phyloP scores from a whole-genome alignment of 2,888 invertebrate species.

The Amiota communis region DNA sequence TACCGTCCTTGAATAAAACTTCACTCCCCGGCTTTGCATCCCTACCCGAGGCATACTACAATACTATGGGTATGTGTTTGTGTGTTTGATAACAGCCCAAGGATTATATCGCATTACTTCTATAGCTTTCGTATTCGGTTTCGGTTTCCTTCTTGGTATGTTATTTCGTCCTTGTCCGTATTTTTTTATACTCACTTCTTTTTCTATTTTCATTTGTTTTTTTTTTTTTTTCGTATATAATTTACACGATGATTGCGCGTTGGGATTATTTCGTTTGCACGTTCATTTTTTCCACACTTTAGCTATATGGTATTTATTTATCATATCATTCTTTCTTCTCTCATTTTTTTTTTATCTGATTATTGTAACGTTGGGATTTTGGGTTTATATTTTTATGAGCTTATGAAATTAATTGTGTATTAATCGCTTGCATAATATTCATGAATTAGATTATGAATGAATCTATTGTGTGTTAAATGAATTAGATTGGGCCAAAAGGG shows the following conservation, averaged over 20 bases:
- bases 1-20: constrained; percentile 1
- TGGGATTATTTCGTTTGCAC: constrained; percentile 44
- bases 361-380: constrained; percentile 24
- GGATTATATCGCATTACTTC: constrained; percentile 45
- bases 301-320: neutral
- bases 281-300: neutral
- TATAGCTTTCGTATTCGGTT: neutral
- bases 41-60: neutral
- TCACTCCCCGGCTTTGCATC: neutral
- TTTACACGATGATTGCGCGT: constrained; percentile 54
- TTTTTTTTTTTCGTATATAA: constrained; percentile 18
- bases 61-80: constrained; percentile 36
- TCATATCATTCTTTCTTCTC: neutral
- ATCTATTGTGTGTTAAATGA: neutral
- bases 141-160: constrained; percentile 3
- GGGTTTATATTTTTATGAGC: constrained; percentile 31
- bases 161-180: neutral
- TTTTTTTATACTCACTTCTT: constrained; percentile 5
- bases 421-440: constrained; percentile 35
- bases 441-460: constrained; percentile 23
- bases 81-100: constrained; percentile 64
- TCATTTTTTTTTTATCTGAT: constrained; percentile 20
- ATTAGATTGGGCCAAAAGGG: no score
- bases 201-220: neutral
- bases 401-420: constrained; percentile 28